Evolutionary conservation across 1,140 invertebrate species (phyloP).

Genomic region (Hirudo medicinalis): DNA sequence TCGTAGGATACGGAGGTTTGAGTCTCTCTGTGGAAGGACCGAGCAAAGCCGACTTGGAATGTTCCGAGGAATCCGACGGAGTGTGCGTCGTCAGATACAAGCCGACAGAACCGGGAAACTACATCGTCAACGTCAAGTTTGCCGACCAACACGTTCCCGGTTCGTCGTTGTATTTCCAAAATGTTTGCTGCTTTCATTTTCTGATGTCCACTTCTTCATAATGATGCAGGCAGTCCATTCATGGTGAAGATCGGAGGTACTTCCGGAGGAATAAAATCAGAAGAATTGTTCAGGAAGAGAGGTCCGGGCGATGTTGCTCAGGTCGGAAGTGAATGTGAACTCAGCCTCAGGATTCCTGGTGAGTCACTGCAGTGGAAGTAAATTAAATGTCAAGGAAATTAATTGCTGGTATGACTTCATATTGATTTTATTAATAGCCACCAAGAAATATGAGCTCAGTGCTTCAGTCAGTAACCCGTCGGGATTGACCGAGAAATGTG

Average conservation of each 20-base stretch:
- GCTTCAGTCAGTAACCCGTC: slow-evolving; percentile 83
- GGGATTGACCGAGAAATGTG: slow-evolving; percentile 51
- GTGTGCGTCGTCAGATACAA: slow-evolving; percentile 86
- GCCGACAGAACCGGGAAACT: slow-evolving; percentile 90
- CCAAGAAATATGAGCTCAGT: slow-evolving; percentile 76
- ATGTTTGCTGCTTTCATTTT: neutral
- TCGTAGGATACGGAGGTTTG: slow-evolving; percentile 75
- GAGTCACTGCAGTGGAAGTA: slow-evolving; percentile 13
- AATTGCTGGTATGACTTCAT: neutral
- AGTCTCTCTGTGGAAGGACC: slow-evolving; percentile 85
- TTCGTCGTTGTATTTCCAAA: slow-evolving; percentile 34
- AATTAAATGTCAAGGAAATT: neutral
- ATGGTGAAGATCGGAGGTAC: slow-evolving; percentile 56
- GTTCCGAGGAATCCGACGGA: slow-evolving; percentile 90
- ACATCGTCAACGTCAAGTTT: slow-evolving; percentile 92
- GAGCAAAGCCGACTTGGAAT: slow-evolving; percentile 91
- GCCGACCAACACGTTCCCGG: slow-evolving; percentile 86
- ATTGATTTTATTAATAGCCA: slow-evolving; percentile 47
- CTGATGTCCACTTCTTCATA: neutral
- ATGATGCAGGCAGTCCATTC: slow-evolving; percentile 65
- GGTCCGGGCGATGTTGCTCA: slow-evolving; percentile 84
- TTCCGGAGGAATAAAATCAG: slow-evolving; percentile 34
- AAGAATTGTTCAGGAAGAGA: slow-evolving; percentile 49
- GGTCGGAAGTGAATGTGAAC: slow-evolving; percentile 84
- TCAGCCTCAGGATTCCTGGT: slow-evolving; percentile 90